These are phyloP conservation scores for Parnassius orleans DNA, from an alignment of 2,888 invertebrate species.

Conservation along the genomic window DNA sequence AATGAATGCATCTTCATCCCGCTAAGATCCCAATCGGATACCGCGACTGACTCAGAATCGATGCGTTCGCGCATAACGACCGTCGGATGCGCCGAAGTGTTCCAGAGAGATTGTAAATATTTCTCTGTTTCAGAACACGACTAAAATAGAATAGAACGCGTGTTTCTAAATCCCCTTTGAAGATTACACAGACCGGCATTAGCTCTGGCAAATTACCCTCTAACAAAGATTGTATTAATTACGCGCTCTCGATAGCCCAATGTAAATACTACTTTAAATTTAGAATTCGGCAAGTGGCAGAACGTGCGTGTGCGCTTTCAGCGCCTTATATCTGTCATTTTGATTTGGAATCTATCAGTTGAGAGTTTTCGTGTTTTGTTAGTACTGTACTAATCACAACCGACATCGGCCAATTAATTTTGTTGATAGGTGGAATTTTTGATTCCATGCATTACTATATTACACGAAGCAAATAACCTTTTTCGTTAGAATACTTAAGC, in stretches of 20 bases:
- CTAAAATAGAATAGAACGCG: slow-evolving; percentile 80
- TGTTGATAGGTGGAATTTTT: slow-evolving; percentile 14
- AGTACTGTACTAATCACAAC: slow-evolving; percentile 46
- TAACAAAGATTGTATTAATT: slow-evolving; percentile 82
- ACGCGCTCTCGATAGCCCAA: slow-evolving; percentile 76
- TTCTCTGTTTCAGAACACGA: slow-evolving; percentile 79
- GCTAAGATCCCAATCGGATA: slow-evolving; percentile 65
- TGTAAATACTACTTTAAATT: slow-evolving; percentile 76
- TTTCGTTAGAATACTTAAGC: no score
- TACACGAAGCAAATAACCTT: no score
- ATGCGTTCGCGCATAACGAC: slow-evolving; percentile 76
- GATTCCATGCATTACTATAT: slow-evolving; percentile 8
- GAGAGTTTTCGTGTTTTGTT: slow-evolving; percentile 44
- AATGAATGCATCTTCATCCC: slow-evolving; percentile 66
- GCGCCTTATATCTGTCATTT: slow-evolving; percentile 72
- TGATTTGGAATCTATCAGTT: slow-evolving; percentile 50
- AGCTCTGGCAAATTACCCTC: slow-evolving; percentile 81
- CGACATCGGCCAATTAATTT: slow-evolving; percentile 36
- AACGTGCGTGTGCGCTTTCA: slow-evolving; percentile 55
- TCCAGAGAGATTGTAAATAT: slow-evolving; percentile 80
- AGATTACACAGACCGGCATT: slow-evolving; percentile 80
- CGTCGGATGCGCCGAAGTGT: slow-evolving; percentile 80
- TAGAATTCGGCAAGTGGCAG: slow-evolving; percentile 63
- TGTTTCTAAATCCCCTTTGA: slow-evolving; percentile 81
- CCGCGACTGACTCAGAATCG: slow-evolving; percentile 64